Percentiles rank a stretch among this genome's conserved stretches.
phyloP scores from a whole-genome alignment of 2,113 vertebrate genomes.

The Peromyscus leucopus region DNA sequence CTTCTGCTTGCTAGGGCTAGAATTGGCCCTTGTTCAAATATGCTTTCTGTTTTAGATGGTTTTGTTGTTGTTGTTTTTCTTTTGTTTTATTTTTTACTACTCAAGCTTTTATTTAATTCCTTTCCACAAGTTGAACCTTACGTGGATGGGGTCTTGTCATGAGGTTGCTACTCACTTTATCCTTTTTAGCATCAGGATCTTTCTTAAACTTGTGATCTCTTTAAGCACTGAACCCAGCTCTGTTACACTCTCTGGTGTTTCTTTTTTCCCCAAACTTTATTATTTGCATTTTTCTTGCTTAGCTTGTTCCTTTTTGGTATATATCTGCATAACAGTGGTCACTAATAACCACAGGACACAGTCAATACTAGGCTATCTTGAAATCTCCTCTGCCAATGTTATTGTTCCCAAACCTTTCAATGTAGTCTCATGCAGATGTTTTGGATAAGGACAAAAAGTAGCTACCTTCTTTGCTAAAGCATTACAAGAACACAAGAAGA shows the following conservation, averaged over 20 bases:
- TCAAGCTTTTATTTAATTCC: background rate
- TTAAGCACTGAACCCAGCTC: background rate
- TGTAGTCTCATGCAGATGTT: background rate
- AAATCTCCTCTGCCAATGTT: background rate
- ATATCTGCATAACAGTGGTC: background rate
- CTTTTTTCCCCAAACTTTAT: background rate
- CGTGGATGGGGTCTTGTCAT: accelerated
- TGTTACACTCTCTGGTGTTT: background rate
- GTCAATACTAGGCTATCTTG: background rate
- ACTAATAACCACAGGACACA: background rate
- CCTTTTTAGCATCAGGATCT: background rate
- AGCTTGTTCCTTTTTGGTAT: background rate
- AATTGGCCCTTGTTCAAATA: background rate
- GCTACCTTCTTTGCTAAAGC: background rate
- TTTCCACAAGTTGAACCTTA: background rate
- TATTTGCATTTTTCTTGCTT: background rate
- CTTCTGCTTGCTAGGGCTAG: background rate
- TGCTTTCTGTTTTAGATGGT: background rate
- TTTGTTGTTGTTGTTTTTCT: too few species aligned
- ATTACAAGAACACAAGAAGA: background rate
- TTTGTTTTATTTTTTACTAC: background rate
- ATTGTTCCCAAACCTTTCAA: background rate
- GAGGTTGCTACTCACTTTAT: background rate
- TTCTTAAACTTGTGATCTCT: background rate
- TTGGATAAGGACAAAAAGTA: background rate